Evolutionary conservation across 2,113 vertebrate species (phyloP).

Genomic region (Serilophus lunatus): DNA sequence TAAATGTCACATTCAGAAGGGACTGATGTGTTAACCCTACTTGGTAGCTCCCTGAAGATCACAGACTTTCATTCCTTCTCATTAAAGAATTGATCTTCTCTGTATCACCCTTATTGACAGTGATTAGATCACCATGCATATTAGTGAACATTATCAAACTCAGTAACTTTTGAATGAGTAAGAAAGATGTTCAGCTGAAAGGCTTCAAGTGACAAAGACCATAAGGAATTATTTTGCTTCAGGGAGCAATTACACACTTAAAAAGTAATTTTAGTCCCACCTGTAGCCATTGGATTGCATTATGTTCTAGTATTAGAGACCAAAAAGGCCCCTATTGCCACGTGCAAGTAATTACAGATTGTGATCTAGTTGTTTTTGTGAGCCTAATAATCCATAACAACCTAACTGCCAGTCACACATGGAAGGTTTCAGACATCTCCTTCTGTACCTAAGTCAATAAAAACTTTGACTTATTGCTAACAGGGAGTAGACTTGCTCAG

Average conservation of each 20-base stretch:
- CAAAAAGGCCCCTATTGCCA: background rate
- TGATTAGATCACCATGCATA: background rate
- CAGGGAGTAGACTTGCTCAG: background rate
- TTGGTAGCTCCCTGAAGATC: background rate
- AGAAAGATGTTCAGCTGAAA: background rate
- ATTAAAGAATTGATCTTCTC: background rate
- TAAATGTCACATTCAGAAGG: background rate
- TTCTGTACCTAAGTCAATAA: background rate
- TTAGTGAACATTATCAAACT: background rate
- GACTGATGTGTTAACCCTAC: background rate
- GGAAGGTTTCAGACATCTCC: background rate
- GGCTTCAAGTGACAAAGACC: background rate
- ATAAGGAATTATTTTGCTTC: slow-evolving; percentile 35
- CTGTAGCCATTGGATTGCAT: slow-evolving; percentile 17
- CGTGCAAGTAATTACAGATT: slow-evolving; percentile 34
- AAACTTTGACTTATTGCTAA: background rate
- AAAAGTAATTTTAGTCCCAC: slow-evolving; percentile 27
- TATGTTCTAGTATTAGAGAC: slow-evolving; percentile 1
- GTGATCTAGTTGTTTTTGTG: slow-evolving; percentile 24
- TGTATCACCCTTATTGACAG: background rate
- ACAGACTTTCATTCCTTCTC: background rate
- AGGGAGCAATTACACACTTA: slow-evolving; percentile 23
- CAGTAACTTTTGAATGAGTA: background rate
- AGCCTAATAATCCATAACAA: slow-evolving; percentile 42
- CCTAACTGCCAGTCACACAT: background rate